These are phyloP conservation scores for Neoaliturus tenellus DNA, from an alignment of 2,888 invertebrate species.

Conservation along the genomic window DNA sequence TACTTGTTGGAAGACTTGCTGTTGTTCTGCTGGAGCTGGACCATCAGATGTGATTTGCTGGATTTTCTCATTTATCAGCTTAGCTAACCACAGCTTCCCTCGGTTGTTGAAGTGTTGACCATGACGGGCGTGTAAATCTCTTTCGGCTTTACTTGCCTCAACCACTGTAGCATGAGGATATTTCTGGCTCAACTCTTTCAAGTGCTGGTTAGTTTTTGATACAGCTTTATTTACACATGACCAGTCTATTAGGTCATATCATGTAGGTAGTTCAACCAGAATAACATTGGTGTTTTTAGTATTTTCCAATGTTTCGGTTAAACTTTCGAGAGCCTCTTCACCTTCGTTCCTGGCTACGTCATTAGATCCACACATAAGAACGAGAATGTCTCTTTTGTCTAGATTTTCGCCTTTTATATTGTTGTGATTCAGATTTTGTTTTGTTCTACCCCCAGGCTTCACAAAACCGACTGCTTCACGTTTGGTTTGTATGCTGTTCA, in stretches of 20 bases:
- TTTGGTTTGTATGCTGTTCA: too few relatives aligned
- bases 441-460: too few relatives aligned
- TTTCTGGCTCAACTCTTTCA: neutral
- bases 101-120: neutral
- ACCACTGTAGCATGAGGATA: neutral
- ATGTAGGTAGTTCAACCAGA: neutral
- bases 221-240: neutral
- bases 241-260: neutral
- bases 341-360: neutral
- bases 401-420: too few relatives aligned
- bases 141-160: neutral
- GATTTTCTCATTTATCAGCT: neutral
- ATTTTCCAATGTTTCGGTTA: constrained; percentile 13
- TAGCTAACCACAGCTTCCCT: constrained; percentile 10
- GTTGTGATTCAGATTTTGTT: too few relatives aligned
- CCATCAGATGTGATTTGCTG: neutral
- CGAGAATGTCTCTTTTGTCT: neutral
- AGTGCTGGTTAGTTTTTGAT: neutral
- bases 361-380: neutral
- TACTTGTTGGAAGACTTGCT: neutral
- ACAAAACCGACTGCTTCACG: too few relatives aligned
- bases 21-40: neutral
- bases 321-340: neutral
- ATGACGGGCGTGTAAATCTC: constrained; percentile 13
- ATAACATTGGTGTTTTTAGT: neutral